Percentiles rank a stretch among this genome's conserved stretches.
These are phyloP conservation scores for Actenoides hombroni DNA, from an alignment of 2,113 vertebrate species.

Conservation along the genomic window DNA sequence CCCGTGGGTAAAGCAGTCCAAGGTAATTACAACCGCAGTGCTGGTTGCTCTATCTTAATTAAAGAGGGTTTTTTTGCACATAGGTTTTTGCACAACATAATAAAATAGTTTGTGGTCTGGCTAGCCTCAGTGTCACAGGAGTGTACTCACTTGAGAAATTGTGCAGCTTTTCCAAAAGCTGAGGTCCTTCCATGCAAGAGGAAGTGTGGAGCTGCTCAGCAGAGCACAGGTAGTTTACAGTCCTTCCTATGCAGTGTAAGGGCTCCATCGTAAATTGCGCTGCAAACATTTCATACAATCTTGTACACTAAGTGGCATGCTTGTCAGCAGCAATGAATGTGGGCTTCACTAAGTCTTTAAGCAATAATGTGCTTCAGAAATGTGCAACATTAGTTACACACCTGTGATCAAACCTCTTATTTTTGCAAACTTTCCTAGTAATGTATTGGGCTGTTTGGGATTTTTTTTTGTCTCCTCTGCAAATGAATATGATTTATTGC, in stretches of 20 bases:
- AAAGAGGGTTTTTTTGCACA: conserved; percentile 32
- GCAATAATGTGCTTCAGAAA: background rate
- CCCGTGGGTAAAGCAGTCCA: conserved; percentile 52
- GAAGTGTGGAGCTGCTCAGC: background rate
- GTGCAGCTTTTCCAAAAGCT: conserved; percentile 48
- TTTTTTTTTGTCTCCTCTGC: background rate
- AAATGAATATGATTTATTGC: conserved; percentile 23
- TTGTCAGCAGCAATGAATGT: conserved; percentile 50
- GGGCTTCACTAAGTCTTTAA: conserved; percentile 25
- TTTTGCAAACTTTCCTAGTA: background rate
- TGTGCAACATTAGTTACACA: background rate
- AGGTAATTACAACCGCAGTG: conserved; percentile 48
- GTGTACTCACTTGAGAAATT: conserved; percentile 31
- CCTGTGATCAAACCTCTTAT: background rate
- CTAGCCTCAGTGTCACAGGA: conserved; percentile 57
- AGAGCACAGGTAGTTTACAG: conserved; percentile 27
- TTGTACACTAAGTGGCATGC: background rate
- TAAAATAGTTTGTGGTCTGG: conserved; percentile 63
- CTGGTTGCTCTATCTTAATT: conserved; percentile 66
- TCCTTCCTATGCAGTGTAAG: conserved; percentile 8
- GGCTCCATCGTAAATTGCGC: background rate
- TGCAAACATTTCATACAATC: background rate
- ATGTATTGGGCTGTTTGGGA: background rate
- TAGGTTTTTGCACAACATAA: conserved; percentile 59
- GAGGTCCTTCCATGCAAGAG: conserved; percentile 23